Percentiles rank a stretch among this genome's conserved stretches.
Evolutionary conservation across 1,140 invertebrate species (phyloP).

Genomic region (Drosophila littoralis): DNA sequence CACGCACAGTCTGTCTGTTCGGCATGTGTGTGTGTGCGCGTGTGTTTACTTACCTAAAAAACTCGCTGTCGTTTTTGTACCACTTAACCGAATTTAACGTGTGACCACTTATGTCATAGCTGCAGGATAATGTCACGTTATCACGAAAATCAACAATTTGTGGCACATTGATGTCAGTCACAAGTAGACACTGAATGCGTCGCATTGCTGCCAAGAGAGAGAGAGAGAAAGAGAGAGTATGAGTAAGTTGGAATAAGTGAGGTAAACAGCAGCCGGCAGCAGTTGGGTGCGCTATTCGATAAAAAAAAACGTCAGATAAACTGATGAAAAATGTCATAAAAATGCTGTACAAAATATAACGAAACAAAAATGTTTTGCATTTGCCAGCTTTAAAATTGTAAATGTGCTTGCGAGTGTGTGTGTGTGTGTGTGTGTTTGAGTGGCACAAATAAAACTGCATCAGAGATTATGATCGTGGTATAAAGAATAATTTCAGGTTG

Average conservation of each 20-base stretch:
- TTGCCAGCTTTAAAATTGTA: constrained; percentile 19
- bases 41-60: constrained; percentile 87
- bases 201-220: constrained; percentile 55
- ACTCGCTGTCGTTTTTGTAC: constrained; percentile 90
- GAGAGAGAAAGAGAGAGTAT: constrained; percentile 8
- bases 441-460: background rate
- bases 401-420: background rate
- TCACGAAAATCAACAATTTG: constrained; percentile 85
- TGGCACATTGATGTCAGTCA: constrained; percentile 84
- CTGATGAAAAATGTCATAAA: constrained; percentile 77
- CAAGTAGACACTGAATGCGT: constrained; percentile 78
- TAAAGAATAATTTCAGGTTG: background rate
- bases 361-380: constrained; percentile 61
- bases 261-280: constrained; percentile 15
- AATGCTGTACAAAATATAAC: constrained; percentile 48
- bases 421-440: background rate
- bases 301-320: constrained; percentile 70
- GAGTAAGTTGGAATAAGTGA: constrained; percentile 22
- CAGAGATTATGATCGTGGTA: background rate
- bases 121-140: constrained; percentile 85
- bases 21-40: background rate
- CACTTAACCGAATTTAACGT: constrained; percentile 91
- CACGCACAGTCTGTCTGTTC: constrained; percentile 1
- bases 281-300: constrained; percentile 8
- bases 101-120: constrained; percentile 87